Evolutionary conservation across 2,888 invertebrate genomes (phyloP), one percentile per base, ranked within the genome.

Genomic region (Serrognathus titanus): DNA sequence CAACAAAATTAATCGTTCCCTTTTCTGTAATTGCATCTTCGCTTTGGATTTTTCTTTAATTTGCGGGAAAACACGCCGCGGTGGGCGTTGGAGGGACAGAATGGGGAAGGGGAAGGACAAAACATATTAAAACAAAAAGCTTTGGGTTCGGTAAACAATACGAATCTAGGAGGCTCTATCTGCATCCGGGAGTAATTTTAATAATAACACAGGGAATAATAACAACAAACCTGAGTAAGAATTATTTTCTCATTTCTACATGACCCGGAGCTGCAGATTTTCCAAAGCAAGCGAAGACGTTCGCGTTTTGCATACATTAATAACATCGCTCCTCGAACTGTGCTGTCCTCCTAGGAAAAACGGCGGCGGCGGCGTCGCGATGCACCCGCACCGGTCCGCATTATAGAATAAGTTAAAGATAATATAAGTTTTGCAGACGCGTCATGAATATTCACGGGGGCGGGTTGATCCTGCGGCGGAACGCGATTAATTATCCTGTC

Each of bases 381-480:
- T 35, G 41, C 11, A 20, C 31, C 37, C 51, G 51, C 20, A 35
- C 20, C 11, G 24, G 51, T 40, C 51, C 24, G 35, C 48, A 48
- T 48, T 35, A 37, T 41, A 51, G 58, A 52, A 51, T 37, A 51
- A 56, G 56, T 56, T 56, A 56, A 51, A 56, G 56, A 56, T 56
- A 56, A 56, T 56, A 56, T 51, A 56, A 56, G 56, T 56, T 56
- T 54, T 56, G 51, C 51, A 36, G 39, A 48, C 48, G 41, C 51
- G 51, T 46, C 56, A 56, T 56, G 56, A 56, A 56, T 56, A 56
- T 56, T 51, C 56, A 56, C n/a, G 38, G 54, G 49, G 49, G 49
- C 48, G 54, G 48, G 16, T n/a, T 48, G 54, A 54, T 54, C 54
- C 54, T 54, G 49, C 48, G 54, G 54, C 54, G 54, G 16, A 48